Evolutionary conservation across 2,113 vertebrate species (phyloP).

Genomic region (Tychaedon coryphoeus): DNA sequence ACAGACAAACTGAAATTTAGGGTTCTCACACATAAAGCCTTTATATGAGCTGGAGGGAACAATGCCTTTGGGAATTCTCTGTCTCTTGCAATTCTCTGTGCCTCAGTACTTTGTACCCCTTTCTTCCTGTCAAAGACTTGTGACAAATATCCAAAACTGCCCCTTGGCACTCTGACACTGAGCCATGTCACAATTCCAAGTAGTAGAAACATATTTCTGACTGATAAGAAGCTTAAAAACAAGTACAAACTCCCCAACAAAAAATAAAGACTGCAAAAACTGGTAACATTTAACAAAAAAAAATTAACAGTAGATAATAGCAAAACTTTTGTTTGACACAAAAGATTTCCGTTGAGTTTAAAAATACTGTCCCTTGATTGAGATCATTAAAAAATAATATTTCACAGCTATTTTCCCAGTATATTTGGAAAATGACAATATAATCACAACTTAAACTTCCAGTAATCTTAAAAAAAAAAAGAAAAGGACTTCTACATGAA

Average conservation of each 20-base stretch:
- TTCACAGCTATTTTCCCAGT: neutral
- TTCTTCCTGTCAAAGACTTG: neutral
- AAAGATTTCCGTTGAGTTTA: neutral
- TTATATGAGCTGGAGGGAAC: rapidly evolving
- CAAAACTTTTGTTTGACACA: neutral
- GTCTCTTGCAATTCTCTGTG: neutral
- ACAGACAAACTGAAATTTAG: neutral
- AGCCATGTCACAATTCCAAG: neutral
- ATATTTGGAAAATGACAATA: neutral
- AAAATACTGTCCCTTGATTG: neutral
- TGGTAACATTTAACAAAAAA: neutral
- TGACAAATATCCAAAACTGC: neutral
- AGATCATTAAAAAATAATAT: neutral
- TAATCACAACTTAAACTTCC: neutral
- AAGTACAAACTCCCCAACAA: neutral
- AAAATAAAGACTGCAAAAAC: neutral
- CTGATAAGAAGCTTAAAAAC: neutral
- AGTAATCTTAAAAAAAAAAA: neutral
- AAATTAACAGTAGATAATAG: neutral
- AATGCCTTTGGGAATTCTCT: neutral
- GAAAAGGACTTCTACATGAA: neutral
- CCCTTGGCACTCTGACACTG: neutral
- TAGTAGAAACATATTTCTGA: neutral
- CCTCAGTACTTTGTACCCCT: neutral
- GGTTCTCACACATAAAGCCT: neutral